Conservation (phyloP, 2,797 vertebrate species). For the Channa striata region DNA sequence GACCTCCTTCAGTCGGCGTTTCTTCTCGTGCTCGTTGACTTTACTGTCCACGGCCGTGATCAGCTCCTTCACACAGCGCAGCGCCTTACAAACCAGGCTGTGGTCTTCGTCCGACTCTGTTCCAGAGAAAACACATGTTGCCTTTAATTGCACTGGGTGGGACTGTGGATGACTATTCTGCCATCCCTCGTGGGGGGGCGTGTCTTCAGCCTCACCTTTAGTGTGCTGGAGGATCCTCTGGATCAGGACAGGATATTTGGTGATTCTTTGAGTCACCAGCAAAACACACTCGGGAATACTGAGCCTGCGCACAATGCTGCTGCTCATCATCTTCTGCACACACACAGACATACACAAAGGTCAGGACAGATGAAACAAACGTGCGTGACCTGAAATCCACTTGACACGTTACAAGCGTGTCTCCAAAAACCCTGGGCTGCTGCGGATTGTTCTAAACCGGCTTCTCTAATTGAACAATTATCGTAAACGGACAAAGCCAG, state of each 20-base stretch:
- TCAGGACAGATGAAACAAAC: background rate
- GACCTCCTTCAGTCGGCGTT: conserved; percentile 89
- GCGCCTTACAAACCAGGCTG: conserved; percentile 82
- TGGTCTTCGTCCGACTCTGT: conserved; percentile 90
- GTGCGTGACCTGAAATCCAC: background rate
- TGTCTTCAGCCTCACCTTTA: conserved; percentile 82
- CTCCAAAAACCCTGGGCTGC: too few relatives aligned
- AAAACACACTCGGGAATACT: conserved; percentile 94
- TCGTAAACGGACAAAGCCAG: too few relatives aligned
- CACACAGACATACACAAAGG: conserved; percentile 10
- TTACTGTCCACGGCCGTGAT: conserved; percentile 90
- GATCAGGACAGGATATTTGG: conserved; percentile 93
- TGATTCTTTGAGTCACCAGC: conserved; percentile 94
- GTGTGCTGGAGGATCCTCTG: conserved; percentile 93
- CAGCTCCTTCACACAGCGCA: conserved; percentile 90
- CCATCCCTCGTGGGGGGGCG: background rate
- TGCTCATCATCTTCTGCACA: conserved; percentile 93
- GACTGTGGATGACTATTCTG: background rate
- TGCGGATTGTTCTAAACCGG: too few relatives aligned
- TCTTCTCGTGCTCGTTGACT: conserved; percentile 93
- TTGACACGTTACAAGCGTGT: too few relatives aligned
- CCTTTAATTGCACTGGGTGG: background rate
- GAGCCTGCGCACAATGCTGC: conserved; percentile 89
- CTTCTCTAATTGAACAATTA: too few relatives aligned
- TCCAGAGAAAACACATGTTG: background rate